Evolutionary conservation across 2,888 invertebrate species (phyloP), one percentile per base, ranked within the genome.

Genomic region (Synergus gifuensis): DNA sequence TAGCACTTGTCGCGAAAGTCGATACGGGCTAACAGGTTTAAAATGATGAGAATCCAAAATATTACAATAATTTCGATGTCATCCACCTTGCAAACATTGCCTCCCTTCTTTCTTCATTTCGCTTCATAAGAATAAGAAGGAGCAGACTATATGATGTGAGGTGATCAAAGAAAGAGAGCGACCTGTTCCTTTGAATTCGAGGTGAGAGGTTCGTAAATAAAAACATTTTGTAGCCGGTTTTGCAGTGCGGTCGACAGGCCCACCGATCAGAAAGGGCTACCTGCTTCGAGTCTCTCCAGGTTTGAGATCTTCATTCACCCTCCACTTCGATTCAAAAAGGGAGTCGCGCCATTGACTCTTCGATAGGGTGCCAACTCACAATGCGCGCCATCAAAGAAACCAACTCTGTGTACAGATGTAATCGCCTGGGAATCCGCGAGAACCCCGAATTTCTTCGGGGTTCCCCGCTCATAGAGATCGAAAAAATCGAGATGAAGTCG

Each of bases 381-480:
- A 88, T 86, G 80, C 78, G 22, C 58, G 60, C 78, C 77, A 44
- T 76, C 63, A 60, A 80, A 79, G 76, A 73, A 77, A 78, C 76
- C 66, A 73, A 83, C 81, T 79, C 46, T 67, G 14, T 82, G 86
- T 86, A 88, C 87, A 89, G 91, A 91, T 91, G 89, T 89, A 89
- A 91, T 91, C 91, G 88, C 91, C 90, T 91, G 91, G 91, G 91
- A 91, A 91, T 91, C 89, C 88, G 91, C 90, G 89, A 88, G 86
- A 83, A 82, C 77, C 73, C 22, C 46, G 44, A 40, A 82, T 81
- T 79, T 83, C 82, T 80, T 78, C 82, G 40, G 78, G 76, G 76
- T 60, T 44, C 22, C 22, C 62, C 76, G 60, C 76, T 76, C 54
- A 49, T 69, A 58, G 77, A 81, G 58, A 79, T 73, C 54, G 77